Evolutionary conservation across 2,797 vertebrate genomes (phyloP).

Genomic region (Salmo trutta): DNA sequence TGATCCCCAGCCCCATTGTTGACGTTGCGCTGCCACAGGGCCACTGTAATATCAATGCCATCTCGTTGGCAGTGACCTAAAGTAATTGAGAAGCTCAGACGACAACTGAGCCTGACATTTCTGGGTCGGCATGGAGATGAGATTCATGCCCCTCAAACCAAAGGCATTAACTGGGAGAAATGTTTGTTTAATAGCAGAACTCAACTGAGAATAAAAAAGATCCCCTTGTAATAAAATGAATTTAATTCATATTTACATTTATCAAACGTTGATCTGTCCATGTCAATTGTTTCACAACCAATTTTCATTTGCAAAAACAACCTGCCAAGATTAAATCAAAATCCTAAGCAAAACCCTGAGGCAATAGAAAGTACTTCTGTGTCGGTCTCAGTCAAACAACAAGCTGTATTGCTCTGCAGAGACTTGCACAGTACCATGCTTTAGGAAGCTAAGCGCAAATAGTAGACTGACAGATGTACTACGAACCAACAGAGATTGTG

Average conservation of each 20-base stretch:
- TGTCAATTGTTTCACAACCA: too few relatives aligned
- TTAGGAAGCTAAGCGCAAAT: neutral
- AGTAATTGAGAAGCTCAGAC: constrained; percentile 54
- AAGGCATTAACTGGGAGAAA: constrained; percentile 5
- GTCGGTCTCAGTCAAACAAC: neutral
- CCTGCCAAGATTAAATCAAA: too few relatives aligned
- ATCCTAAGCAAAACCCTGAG: neutral
- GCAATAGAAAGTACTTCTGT: neutral
- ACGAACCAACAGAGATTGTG: neutral
- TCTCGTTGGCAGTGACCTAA: constrained; percentile 45
- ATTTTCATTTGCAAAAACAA: too few relatives aligned
- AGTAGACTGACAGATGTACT: neutral
- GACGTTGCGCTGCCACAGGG: constrained; percentile 19
- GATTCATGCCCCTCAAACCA: constrained; percentile 28
- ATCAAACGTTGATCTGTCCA: too few relatives aligned
- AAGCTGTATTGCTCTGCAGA: neutral
- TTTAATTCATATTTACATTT: too few relatives aligned
- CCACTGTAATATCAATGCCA: constrained; percentile 3
- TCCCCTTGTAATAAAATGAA: too few relatives aligned
- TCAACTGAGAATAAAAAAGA: too few relatives aligned
- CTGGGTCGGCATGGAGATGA: constrained; percentile 53
- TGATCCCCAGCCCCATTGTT: constrained; percentile 26
- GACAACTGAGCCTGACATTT: constrained; percentile 60
- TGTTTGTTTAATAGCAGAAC: too few relatives aligned
- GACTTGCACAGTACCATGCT: neutral